Base-by-base conservation (phyloP, 37 sponge, comb jelly and placozoan species). In the Hexactinellida sp. region DNA sequence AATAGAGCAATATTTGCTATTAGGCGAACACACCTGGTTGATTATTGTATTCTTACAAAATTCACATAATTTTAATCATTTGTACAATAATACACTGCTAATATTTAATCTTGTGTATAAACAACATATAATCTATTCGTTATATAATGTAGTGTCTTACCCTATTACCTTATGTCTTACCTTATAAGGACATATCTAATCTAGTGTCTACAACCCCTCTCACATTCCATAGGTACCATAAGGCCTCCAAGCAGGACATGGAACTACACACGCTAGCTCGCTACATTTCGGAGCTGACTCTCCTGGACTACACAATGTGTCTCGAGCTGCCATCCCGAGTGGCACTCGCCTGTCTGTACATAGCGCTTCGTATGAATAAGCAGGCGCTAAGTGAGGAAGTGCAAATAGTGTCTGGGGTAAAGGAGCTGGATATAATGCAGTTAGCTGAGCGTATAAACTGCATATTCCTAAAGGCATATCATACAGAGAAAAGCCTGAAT, bases 221-320 rank as follows among this genome's bases (percentile, higher is more conserved):
- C 32, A 21, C 52, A 28, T 25, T 47, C 51, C 25, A 1, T 36
- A 36, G 37, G 10, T 5, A 9, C 25, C 47, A 39, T 0, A 87
- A 94, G 93, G 97, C 93, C 55, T 93, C 95, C 10, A 88, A 88
- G 36, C 89, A 88, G 25, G 87, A 82, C 51, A 88, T 96, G 95
- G 97, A 96, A 63, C 89, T 89, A 0, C 95, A 93, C 89, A 94
- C 95, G 0, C 63, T 96, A 55, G 97, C 97, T 19, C 87, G 99
- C 5, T 99, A 94, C 90, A 92, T 94, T 25, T 84, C 90, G 82
- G 99, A 99, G 89, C 88, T 90, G 36, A 87, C 96, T 23, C 89
- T 99, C 1, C 99, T 96, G 83, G 96, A 96, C 35, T 96, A 99
- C 83, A 38, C 89, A 47, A 94, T 94, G 89, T 91, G 94, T 19